Evolutionary conservation across 2,113 vertebrate species (phyloP).

Genomic region (Zosterops borbonicus): DNA sequence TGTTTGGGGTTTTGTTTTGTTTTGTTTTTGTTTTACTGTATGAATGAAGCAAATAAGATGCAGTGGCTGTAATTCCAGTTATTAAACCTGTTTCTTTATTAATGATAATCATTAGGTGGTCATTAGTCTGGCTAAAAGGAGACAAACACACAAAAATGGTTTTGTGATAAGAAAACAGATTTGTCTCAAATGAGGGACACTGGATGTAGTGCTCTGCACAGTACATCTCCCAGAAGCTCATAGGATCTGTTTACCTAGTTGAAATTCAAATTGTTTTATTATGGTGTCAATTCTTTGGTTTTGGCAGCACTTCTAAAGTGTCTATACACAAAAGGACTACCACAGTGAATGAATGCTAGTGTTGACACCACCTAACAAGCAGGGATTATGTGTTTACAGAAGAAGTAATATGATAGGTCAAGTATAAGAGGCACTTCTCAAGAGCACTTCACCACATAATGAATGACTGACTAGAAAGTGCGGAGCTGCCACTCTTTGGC

Average conservation of each 20-base stretch:
- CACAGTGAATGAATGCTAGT: conserved; percentile 84
- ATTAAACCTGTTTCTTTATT: background rate
- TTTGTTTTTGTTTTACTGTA: background rate
- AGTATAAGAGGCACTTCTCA: conserved; percentile 89
- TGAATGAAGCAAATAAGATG: background rate
- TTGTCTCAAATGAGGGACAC: conserved; percentile 46
- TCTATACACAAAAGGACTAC: conserved; percentile 79
- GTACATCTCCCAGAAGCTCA: conserved; percentile 36
- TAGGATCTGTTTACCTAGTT: conserved; percentile 83
- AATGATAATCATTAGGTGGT: background rate
- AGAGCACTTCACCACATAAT: conserved; percentile 90
- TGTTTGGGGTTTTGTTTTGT: background rate
- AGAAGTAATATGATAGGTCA: conserved; percentile 96
- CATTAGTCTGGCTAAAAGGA: background rate
- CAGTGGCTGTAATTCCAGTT: background rate
- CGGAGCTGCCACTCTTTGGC: conserved; percentile 87
- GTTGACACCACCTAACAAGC: conserved; percentile 96
- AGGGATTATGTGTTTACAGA: conserved; percentile 97
- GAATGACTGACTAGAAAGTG: conserved; percentile 93
- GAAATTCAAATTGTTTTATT: conserved; percentile 88
- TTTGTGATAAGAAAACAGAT: conserved; percentile 29
- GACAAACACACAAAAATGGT: background rate
- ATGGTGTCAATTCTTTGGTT: conserved; percentile 83
- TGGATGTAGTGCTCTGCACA: conserved; percentile 20
- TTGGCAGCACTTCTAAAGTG: conserved; percentile 85